Evolutionary conservation across 2,113 vertebrate species (phyloP).

Genomic region (Coregonus clupeaformis): DNA sequence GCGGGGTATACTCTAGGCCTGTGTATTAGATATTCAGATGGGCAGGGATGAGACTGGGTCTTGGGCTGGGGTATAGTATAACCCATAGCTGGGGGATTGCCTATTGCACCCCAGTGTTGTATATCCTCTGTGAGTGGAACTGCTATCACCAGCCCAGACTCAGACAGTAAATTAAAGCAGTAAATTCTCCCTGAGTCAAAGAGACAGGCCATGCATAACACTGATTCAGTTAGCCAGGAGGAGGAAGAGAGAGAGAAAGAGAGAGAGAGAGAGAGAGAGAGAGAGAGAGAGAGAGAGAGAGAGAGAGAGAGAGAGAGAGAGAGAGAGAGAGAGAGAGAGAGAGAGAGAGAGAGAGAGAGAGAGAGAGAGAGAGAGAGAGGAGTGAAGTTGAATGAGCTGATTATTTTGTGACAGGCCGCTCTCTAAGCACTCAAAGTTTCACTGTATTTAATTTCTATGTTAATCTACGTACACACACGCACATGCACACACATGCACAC

Average conservation of each 20-base stretch:
- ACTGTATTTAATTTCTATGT: slow-evolving; percentile 39
- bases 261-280: background rate
- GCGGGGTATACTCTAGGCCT: too few species aligned
- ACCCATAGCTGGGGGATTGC: background rate
- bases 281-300: background rate
- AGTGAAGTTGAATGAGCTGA: background rate
- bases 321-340: background rate
- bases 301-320: background rate
- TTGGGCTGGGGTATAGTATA: background rate
- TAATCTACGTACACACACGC: slow-evolving; percentile 28
- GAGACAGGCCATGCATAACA: slow-evolving; percentile 42
- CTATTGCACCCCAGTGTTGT: too few species aligned
- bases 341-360: background rate
- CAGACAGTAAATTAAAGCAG: slow-evolving; percentile 32
- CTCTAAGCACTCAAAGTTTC: slow-evolving; percentile 23
- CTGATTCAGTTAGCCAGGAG: slow-evolving; percentile 35
- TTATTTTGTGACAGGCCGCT: background rate
- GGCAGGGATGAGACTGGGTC: background rate
- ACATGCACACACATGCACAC: slow-evolving; percentile 6
- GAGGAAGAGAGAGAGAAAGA: background rate
- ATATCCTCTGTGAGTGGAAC: too few species aligned
- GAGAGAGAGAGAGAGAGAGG: background rate
- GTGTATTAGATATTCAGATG: too few species aligned
- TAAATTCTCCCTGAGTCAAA: slow-evolving; percentile 33
- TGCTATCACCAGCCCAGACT: slow-evolving; percentile 6